These are phyloP conservation scores for Nyctalus aviator DNA, from an alignment of 2,797 vertebrate species.

Conservation along the genomic window DNA sequence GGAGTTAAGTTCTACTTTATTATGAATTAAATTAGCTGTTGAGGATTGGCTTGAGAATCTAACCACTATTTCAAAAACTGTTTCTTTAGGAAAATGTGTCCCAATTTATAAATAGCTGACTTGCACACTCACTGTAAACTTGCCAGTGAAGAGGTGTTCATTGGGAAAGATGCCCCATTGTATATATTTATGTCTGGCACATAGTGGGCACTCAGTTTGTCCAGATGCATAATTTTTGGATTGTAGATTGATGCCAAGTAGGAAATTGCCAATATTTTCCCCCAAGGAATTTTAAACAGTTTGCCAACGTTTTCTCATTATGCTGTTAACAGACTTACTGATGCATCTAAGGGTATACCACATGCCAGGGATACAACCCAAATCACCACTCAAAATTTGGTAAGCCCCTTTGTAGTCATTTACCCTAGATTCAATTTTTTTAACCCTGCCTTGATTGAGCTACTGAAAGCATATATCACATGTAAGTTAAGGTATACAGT, in stretches of 20 bases:
- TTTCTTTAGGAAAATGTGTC: constrained; percentile 56
- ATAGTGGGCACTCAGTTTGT: not conserved
- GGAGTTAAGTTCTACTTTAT: constrained; percentile 46
- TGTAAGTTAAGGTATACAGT: not conserved
- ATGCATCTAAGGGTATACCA: not conserved
- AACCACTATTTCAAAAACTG: constrained; percentile 23
- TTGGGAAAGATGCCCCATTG: not conserved
- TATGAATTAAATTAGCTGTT: constrained; percentile 61
- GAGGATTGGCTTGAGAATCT: constrained; percentile 18
- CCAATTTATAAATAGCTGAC: constrained; percentile 38
- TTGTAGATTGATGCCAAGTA: not conserved
- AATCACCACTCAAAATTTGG: not conserved
- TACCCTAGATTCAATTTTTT: not conserved
- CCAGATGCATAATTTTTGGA: constrained; percentile 43
- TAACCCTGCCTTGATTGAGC: not conserved
- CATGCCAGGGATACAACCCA: not conserved
- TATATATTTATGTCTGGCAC: not conserved
- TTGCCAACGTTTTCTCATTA: constrained; percentile 21
- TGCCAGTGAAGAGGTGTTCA: not conserved
- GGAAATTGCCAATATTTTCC: not conserved
- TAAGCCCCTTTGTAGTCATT: not conserved
- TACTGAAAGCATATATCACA: not conserved
- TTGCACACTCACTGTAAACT: not conserved
- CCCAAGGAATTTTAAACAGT: constrained; percentile 15
- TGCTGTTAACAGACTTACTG: not conserved